phyloP scores from a whole-genome alignment of 2,113 vertebrate genomes.

The Spheniscus mendiculus region DNA sequence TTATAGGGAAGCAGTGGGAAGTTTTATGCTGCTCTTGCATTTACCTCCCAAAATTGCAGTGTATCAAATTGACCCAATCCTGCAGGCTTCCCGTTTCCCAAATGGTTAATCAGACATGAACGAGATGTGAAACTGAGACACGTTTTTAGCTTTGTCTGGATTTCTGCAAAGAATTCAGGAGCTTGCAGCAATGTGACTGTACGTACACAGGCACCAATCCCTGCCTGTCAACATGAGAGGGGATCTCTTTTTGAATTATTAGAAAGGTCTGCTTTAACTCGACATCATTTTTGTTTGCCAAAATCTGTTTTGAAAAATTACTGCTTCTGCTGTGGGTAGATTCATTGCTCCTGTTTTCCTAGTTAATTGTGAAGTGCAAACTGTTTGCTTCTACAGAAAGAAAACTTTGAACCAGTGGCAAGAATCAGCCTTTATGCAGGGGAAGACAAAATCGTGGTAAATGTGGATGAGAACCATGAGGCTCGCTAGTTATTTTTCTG shows the following conservation, averaged over 20 bases:
- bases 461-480: background rate
- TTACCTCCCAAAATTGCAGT: background rate
- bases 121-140: background rate
- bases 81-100: background rate
- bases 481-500: background rate
- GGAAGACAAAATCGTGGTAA: background rate
- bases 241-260: background rate
- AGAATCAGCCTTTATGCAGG: background rate
- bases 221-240: background rate
- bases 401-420: background rate
- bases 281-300: background rate
- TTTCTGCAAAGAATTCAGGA: background rate
- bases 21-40: background rate
- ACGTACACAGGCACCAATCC: background rate
- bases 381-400: background rate
- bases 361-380: background rate
- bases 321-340: background rate
- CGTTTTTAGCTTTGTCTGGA: background rate
- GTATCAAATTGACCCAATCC: background rate
- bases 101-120: background rate
- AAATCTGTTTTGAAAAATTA: background rate
- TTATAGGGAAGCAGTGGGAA: background rate
- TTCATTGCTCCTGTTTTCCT: background rate
- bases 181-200: background rate
- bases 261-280: background rate